Percentiles rank a stretch among this genome's conserved stretches.
Conservation (phyloP, 2,797 vertebrate genomes). For the Acrocephalus scirpaceus region DNA sequence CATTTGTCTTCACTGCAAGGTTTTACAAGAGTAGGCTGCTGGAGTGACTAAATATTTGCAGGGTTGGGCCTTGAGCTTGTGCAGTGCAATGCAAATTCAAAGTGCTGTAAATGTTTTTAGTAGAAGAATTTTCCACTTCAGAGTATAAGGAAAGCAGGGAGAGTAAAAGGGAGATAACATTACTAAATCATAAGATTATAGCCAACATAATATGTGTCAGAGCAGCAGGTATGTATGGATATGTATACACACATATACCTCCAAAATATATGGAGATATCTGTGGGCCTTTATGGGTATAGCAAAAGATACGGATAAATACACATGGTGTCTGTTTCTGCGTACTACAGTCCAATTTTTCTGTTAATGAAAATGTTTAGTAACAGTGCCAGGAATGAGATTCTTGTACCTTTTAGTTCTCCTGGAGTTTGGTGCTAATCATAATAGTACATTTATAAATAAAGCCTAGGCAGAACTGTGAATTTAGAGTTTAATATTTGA, state of each 20-base stretch:
- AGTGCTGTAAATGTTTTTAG: slow-evolving; percentile 39
- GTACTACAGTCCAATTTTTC: neutral
- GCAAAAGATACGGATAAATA: neutral
- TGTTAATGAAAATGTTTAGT: neutral
- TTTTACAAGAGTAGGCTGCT: slow-evolving; percentile 27
- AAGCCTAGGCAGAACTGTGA: neutral
- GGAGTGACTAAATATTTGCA: slow-evolving; percentile 57
- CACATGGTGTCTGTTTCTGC: neutral
- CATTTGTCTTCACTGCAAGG: slow-evolving; percentile 1
- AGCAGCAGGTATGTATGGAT: neutral
- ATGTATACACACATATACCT: neutral
- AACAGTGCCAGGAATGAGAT: neutral
- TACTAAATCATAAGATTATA: slow-evolving; percentile 16
- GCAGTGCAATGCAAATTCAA: slow-evolving; percentile 45
- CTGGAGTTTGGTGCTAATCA: neutral
- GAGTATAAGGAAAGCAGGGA: slow-evolving; percentile 3
- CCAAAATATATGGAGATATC: neutral
- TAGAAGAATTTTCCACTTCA: slow-evolving; percentile 48
- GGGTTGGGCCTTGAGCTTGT: slow-evolving; percentile 39
- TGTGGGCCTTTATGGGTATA: neutral
- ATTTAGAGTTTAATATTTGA: neutral
- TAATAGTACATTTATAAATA: neutral
- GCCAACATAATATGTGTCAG: neutral
- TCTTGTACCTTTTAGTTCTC: neutral
- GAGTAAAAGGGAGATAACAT: slow-evolving; percentile 7